Conservation (phyloP, 2,113 vertebrate species). For the Diadophis punctatus region DNA sequence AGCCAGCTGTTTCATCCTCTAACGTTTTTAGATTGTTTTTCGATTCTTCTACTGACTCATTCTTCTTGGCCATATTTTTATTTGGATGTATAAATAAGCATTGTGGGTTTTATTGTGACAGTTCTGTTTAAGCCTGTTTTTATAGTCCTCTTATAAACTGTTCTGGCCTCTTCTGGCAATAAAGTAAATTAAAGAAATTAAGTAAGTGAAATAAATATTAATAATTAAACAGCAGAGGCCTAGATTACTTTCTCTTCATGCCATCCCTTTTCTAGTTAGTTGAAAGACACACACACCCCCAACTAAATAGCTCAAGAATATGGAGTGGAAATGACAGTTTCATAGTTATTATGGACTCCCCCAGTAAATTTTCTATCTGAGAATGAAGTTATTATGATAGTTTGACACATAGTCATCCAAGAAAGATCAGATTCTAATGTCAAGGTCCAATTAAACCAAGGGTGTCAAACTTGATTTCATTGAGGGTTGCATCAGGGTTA, state of each 20-base stretch:
- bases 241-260: constrained; percentile 37
- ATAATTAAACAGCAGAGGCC: constrained; percentile 59
- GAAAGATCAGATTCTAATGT: neutral
- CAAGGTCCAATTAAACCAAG: neutral
- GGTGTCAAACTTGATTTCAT: too few relatives aligned
- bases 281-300: constrained; percentile 53
- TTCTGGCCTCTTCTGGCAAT: neutral
- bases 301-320: constrained; percentile 45
- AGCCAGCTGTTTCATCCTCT: constrained; percentile 37
- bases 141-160: neutral
- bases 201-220: constrained; percentile 29
- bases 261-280: neutral
- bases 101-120: neutral
- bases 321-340: neutral
- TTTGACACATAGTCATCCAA: neutral
- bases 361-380: constrained; percentile 6
- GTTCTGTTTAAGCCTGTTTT: neutral
- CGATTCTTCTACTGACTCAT: constrained; percentile 18
- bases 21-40: constrained; percentile 30
- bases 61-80: constrained; percentile 48
- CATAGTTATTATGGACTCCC: constrained; percentile 24
- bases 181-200: neutral
- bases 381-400: neutral
- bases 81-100: neutral
- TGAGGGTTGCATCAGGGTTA: too few relatives aligned